Percentiles rank a stretch among this genome's conserved stretches.
These are phyloP conservation scores for Monochamus saltuarius DNA, from an alignment of 1,140 invertebrate species.

Conservation along the genomic window DNA sequence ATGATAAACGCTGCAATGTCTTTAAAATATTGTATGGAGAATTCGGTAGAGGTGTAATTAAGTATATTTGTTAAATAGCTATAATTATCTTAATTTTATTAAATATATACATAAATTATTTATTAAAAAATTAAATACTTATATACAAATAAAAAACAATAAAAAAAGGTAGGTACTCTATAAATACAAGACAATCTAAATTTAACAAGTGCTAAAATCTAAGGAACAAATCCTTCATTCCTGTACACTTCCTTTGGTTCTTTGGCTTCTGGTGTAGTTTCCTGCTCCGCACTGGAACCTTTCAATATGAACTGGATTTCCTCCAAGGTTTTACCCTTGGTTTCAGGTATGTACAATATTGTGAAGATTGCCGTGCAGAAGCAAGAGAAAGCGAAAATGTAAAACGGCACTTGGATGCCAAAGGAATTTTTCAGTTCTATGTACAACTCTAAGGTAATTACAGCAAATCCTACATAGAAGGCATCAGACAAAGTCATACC, in stretches of 20 bases:
- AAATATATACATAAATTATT: too few species aligned
- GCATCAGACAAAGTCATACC: conserved; percentile 39
- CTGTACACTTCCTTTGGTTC: not conserved
- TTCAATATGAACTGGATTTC: conserved; percentile 63
- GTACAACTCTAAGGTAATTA: conserved; percentile 68
- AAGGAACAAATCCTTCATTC: conserved; percentile 5
- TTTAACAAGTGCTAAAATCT: not conserved
- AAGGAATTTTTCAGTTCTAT: conserved; percentile 52
- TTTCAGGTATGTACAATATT: conserved; percentile 71
- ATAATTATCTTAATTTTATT: too few species aligned
- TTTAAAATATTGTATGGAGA: too few species aligned
- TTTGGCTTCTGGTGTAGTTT: not conserved
- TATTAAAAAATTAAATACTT: too few species aligned
- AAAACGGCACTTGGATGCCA: conserved; percentile 61
- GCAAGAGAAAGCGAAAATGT: conserved; percentile 59
- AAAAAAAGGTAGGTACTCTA: too few species aligned
- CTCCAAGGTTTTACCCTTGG: conserved; percentile 75
- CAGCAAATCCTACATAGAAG: conserved; percentile 51
- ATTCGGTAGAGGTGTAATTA: too few species aligned
- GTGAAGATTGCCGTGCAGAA: conserved; percentile 56
- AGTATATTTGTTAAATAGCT: too few species aligned
- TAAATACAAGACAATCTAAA: too few species aligned
- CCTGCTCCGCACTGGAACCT: conserved; percentile 10
- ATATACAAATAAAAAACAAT: too few species aligned
- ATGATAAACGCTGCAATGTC: too few species aligned